These are phyloP conservation scores for Brassicogethes aeneus DNA, from an alignment of 2,888 invertebrate genomes.

Conservation along the genomic window DNA sequence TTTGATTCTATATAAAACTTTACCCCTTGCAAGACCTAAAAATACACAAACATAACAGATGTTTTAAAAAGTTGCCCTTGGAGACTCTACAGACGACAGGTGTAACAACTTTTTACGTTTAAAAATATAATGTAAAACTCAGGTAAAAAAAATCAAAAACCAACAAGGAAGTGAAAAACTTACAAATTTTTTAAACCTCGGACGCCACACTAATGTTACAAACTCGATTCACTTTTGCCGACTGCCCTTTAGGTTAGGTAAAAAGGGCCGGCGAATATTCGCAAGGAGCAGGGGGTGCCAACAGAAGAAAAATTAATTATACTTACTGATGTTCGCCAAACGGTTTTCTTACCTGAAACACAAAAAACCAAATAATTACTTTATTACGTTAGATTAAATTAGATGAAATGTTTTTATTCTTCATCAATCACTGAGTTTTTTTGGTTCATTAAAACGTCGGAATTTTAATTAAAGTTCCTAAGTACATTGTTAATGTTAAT, in stretches of 20 bases:
- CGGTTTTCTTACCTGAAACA: not conserved
- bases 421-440: no score
- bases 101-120: not conserved
- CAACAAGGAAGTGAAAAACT: no score
- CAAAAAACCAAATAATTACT: not conserved
- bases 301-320: not conserved
- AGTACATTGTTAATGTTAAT: no score
- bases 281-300: not conserved
- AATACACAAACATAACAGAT: not conserved
- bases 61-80: not conserved
- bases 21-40: not conserved
- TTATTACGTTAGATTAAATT: not conserved
- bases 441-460: no score
- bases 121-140: not conserved
- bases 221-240: no score
- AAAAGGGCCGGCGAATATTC: no score
- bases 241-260: no score
- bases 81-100: not conserved
- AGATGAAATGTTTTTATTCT: not conserved
- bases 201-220: no score
- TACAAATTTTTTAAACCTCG: no score
- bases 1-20: no score
- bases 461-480: no score
- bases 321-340: not conserved
- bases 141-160: no score